Evolutionary conservation across 2,113 vertebrate species (phyloP).

Genomic region (Myiopsitta monachus): DNA sequence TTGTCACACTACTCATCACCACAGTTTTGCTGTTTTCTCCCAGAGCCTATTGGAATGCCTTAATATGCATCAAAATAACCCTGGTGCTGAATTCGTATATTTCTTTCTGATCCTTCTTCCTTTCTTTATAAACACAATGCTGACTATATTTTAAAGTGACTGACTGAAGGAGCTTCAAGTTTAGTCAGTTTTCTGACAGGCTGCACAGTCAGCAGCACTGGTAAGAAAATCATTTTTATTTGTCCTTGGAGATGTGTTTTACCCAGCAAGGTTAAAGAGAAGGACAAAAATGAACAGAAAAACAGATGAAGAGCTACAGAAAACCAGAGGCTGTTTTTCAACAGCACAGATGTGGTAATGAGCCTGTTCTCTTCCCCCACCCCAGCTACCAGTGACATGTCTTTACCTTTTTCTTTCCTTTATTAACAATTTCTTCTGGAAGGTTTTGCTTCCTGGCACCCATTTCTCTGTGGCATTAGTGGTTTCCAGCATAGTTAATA

Average conservation of each 20-base stretch:
- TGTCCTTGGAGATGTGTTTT: slow-evolving; percentile 71
- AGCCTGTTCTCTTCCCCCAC: background rate
- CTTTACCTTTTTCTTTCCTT: background rate
- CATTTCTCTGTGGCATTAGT: slow-evolving; percentile 12
- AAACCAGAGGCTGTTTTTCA: slow-evolving; percentile 7
- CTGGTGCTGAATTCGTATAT: background rate
- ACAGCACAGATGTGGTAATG: background rate
- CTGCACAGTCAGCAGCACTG: slow-evolving; percentile 68
- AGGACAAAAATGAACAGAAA: slow-evolving; percentile 63
- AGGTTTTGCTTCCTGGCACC: slow-evolving; percentile 25
- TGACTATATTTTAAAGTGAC: slow-evolving; percentile 61
- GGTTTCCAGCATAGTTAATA: slow-evolving; percentile 46
- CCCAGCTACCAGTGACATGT: background rate
- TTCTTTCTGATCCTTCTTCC: background rate
- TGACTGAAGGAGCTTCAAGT: slow-evolving; percentile 50
- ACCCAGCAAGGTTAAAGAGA: slow-evolving; percentile 68
- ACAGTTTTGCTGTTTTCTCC: background rate
- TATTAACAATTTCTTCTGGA: slow-evolving; percentile 28
- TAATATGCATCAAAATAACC: background rate
- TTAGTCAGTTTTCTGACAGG: slow-evolving; percentile 63
- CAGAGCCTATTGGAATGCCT: background rate
- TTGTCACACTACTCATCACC: background rate
- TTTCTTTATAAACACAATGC: background rate
- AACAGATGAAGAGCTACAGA: slow-evolving; percentile 48
- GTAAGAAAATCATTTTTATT: slow-evolving; percentile 67